phyloP scores from a whole-genome alignment of 2,888 invertebrate genomes.

The Cataglyphis cursor region DNA sequence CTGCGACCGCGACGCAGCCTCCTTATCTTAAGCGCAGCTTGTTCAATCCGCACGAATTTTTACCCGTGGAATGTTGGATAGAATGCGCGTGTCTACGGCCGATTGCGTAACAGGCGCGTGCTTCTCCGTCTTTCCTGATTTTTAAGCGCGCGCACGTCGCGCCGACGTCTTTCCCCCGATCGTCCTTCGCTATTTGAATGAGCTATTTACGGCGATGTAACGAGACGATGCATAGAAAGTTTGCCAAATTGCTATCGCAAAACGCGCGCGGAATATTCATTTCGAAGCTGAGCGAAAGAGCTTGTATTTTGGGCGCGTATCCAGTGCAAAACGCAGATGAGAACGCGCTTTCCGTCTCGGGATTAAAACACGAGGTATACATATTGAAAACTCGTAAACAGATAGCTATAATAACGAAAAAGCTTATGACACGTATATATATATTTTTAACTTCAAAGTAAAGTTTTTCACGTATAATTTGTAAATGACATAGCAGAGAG shows the following conservation, averaged over 20 bases:
- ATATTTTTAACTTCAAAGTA: background rate
- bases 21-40: slow-evolving; percentile 64
- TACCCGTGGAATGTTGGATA: slow-evolving; percentile 52
- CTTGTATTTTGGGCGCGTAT: slow-evolving; percentile 11
- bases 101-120: slow-evolving; percentile 66
- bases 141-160: background rate
- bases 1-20: slow-evolving; percentile 40
- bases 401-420: background rate
- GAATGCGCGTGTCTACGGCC: slow-evolving; percentile 38
- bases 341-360: background rate
- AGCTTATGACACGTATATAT: background rate
- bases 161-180: background rate
- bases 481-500: background rate
- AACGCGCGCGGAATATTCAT: slow-evolving; percentile 13
- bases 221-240: slow-evolving; percentile 17
- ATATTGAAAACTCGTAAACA: background rate
- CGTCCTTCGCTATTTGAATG: slow-evolving; percentile 58
- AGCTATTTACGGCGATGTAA: slow-evolving; percentile 34
- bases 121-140: slow-evolving; percentile 48
- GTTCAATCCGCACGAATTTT: slow-evolving; percentile 72
- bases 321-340: background rate
- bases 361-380: background rate
- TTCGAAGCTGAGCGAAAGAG: background rate
- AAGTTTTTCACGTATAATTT: background rate
- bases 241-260: slow-evolving; percentile 49